Percentiles rank a stretch among this genome's conserved stretches.
Conservation (phyloP, 2,113 vertebrate species). For the Odocoileus virginianus region DNA sequence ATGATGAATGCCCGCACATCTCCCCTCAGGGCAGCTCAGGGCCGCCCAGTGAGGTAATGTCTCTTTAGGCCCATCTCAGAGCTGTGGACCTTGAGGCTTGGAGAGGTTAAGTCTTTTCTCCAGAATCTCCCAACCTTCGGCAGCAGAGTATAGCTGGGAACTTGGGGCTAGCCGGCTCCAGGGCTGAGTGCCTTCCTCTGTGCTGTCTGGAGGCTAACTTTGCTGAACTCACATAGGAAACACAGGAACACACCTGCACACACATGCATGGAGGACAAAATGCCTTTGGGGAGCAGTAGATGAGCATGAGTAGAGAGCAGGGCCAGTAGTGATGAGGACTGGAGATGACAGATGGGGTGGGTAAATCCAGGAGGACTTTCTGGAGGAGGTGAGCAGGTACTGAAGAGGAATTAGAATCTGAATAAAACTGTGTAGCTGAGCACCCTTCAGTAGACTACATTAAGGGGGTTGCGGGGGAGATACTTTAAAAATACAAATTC, state of each 20-base stretch:
- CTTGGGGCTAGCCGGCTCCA: background rate
- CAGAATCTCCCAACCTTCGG: background rate
- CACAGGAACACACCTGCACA: too few species aligned
- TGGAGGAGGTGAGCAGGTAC: background rate
- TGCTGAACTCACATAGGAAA: background rate
- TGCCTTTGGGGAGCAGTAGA: background rate
- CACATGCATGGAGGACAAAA: background rate
- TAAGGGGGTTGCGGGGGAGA: background rate
- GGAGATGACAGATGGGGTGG: background rate
- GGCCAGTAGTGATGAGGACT: background rate
- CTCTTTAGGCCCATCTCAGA: background rate
- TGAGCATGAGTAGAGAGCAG: background rate
- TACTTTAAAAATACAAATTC: background rate
- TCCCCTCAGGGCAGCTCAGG: background rate
- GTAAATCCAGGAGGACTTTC: background rate
- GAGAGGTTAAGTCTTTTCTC: background rate
- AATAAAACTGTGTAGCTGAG: fast-evolving
- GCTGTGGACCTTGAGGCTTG: background rate
- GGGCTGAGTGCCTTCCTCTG: background rate
- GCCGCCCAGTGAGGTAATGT: fast-evolving
- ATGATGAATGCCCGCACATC: background rate
- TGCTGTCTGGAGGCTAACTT: background rate
- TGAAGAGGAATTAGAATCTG: background rate
- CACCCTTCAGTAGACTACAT: background rate
- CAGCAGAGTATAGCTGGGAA: background rate